These are phyloP conservation scores for Eublepharis macularius DNA, from an alignment of 2,113 vertebrate species.

Conservation along the genomic window DNA sequence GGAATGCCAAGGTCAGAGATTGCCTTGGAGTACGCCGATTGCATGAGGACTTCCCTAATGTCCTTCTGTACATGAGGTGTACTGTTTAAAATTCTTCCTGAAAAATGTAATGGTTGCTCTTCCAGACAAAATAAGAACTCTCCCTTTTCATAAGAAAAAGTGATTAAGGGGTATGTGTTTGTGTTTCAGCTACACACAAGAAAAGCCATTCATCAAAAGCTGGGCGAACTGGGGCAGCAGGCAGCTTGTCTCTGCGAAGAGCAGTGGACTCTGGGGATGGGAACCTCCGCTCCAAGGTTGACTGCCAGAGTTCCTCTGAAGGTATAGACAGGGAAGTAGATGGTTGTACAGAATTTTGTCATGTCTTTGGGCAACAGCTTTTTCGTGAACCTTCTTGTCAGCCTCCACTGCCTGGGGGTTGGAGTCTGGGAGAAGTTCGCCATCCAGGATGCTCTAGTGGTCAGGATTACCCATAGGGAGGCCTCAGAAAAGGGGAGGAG, in stretches of 20 bases:
- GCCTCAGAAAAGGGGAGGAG: no score
- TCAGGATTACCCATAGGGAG: no score
- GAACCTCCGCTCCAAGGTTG: slow-evolving; percentile 67
- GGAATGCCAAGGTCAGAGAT: not conserved
- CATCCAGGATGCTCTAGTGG: no score
- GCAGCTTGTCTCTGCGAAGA: slow-evolving; percentile 80
- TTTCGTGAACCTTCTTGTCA: no score
- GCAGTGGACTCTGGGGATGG: slow-evolving; percentile 81
- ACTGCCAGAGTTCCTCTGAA: slow-evolving; percentile 67
- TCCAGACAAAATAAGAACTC: not conserved
- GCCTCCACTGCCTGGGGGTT: no score
- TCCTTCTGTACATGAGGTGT: not conserved
- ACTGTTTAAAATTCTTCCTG: not conserved
- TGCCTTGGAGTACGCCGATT: not conserved
- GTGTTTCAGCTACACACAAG: slow-evolving; percentile 79
- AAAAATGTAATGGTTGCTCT: not conserved
- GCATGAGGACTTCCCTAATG: not conserved
- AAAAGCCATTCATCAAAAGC: slow-evolving; percentile 83
- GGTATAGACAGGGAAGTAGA: slow-evolving; percentile 57
- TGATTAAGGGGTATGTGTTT: not conserved
- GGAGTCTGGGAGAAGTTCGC: no score
- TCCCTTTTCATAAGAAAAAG: not conserved
- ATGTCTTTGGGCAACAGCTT: no score
- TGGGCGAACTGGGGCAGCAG: slow-evolving; percentile 72
- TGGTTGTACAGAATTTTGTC: not conserved